Base-by-base conservation (phyloP, 1,140 invertebrate genomes). In the Druon quercuslanigerum region DNA sequence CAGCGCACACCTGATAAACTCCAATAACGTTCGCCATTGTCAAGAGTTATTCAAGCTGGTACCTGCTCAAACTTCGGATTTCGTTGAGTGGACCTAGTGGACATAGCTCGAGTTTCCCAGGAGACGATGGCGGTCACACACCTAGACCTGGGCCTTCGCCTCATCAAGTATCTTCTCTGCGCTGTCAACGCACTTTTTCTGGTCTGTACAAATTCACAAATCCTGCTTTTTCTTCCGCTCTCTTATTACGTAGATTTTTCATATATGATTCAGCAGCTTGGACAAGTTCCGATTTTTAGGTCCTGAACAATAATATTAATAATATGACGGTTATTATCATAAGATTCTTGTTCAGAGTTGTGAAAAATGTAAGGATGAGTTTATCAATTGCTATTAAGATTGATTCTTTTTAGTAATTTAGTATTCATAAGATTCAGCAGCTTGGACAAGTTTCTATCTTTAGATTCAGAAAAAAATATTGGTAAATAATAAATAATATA, bases 141-240 rank as follows among this genome's bases (percentile, higher is more conserved):
- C 71, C 87, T 95, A 74, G 94, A 95, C 89, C 91, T 95, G 70
- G 95, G 95, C 80, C 95, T 96, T 92, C 93, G 93, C 81, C 96
- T 95, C 88, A 95, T 97, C 81, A 97, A 97, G 90, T 96, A 96
- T 83, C 94, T 98, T 90, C 92, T 97, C 50, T 94, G 96, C 82
- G 93, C 94, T 56, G 94, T 97, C 81, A 97, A 96, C 88, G 94
- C 96, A 66, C 93, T 97, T 83, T 97, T 98, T 91, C 95, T 96
- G 94, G 96, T 97, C 87, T 94, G 96, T 95, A 88, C 50, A 46
- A 9, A 46, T 66, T 66, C 60, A 46, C 7, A 33, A n/a, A 46
- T 66, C 4, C 40, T 46, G 7, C 40, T 16, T 46, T 66, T n/a
- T 40, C 9, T 66, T n/a, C 6, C 4, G 3, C 25, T 5, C 25